Base-by-base conservation (phyloP, 2,888 invertebrate species). In the Lathronympha strigana region DNA sequence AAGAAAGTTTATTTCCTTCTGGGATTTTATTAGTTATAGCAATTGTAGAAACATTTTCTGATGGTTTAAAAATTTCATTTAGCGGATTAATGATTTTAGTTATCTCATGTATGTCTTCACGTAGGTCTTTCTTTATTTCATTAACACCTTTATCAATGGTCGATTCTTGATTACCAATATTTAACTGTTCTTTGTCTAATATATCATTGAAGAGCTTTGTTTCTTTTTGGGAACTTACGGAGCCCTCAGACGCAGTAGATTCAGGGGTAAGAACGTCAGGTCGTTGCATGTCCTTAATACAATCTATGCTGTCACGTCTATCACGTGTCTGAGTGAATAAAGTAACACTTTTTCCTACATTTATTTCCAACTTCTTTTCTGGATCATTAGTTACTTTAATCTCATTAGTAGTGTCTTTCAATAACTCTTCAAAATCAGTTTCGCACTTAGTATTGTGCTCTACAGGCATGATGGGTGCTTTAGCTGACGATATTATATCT, bases 361-460 rank as follows among this genome's bases (percentile, higher is more conserved):
- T 87, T 0, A 89, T 76, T 78, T 90, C 89, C 38, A 88, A 77
- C 75, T 87, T 90, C 72, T 88, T 90, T 63, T 90, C 89, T 15
- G 86, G 82, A 66, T 88, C 81, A 73, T 88, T 90, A 15, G 81
- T 84, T 15, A 90, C 75, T 82, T 92, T 92, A 55, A 91, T 92
- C 81, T 92, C 90, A 76, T 90, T 92, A 21, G 92, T 90, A 58
- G 86, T 92, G 73, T 92, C 92, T 79, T 90, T 92, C 28, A 92
- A 75, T 49, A 92, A 75, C 73, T 92, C 92, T 76, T 92, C 92
- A 75, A 92, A 92, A 76, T 92, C 92, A 40, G 92, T 92, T 73
- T 87, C 91, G 77, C 88, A 86, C 80, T 91, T 91, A 9, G 78
- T 47, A 67, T 75, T 71, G 67, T 73, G 76, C 60, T 84, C 86